Percentiles rank a stretch among this genome's conserved stretches.
phyloP scores from a whole-genome alignment of 1,140 invertebrate genomes.

The Aleiodes sp. region DNA sequence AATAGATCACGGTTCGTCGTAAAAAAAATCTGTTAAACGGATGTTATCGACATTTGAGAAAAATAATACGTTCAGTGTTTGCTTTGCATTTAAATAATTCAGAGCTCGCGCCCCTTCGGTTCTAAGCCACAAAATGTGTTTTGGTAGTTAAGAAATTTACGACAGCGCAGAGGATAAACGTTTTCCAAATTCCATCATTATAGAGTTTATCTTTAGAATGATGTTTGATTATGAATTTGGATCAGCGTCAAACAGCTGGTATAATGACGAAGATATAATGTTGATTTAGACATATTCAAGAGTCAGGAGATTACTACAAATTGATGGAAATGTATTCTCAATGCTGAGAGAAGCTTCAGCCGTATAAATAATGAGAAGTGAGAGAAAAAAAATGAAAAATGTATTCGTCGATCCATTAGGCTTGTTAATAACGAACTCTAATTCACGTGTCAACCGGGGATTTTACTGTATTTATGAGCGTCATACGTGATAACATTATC shows the following conservation, averaged over 20 bases:
- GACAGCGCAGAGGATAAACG: slow-evolving; percentile 1
- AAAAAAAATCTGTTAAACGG: not conserved
- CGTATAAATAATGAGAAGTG: not conserved
- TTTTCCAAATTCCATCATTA: slow-evolving; percentile 1
- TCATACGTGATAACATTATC: not conserved
- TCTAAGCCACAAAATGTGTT: slow-evolving; percentile 13
- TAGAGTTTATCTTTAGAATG: slow-evolving; percentile 11
- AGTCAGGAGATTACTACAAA: not conserved
- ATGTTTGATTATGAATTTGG: slow-evolving; percentile 3
- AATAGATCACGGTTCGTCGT: too few species aligned
- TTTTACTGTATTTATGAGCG: not conserved
- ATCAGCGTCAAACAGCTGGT: not conserved
- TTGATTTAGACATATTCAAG: not conserved
- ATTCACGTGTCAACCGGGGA: not conserved
- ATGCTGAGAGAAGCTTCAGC: not conserved
- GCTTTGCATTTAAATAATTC: too few species aligned
- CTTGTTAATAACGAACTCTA: not conserved
- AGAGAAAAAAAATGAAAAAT: not conserved
- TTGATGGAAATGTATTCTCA: not conserved
- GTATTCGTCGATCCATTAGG: not conserved
- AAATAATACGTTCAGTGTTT: not conserved
- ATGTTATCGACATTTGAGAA: not conserved
- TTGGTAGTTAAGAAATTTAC: slow-evolving; percentile 25
- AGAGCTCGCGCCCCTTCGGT: not conserved
- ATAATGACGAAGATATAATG: not conserved